A percentile compares a stretch with the other conserved stretches of the same genome.
These are phyloP conservation scores for Crotophaga sulcirostris DNA, from an alignment of 2,113 vertebrate species.

Conservation along the genomic window DNA sequence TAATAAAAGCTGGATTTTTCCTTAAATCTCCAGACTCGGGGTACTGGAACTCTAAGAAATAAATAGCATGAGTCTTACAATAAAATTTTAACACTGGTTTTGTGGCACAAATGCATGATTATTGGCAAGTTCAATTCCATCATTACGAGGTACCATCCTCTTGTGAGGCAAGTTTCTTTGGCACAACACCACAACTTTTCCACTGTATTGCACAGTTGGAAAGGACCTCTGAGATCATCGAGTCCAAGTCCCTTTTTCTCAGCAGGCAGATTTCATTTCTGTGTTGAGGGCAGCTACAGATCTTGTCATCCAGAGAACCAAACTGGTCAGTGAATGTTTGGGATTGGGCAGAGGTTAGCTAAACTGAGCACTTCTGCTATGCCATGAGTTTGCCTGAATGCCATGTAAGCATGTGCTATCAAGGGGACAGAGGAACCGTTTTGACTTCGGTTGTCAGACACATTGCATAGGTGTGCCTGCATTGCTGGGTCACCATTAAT, in stretches of 20 bases:
- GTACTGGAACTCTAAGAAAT: neutral
- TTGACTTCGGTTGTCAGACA: neutral
- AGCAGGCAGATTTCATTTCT: neutral
- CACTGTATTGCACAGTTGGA: no score
- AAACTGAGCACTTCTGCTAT: neutral
- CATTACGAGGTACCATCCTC: neutral
- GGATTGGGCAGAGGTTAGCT: neutral
- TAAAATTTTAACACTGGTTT: neutral
- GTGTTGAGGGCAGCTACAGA: neutral
- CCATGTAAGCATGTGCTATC: neutral
- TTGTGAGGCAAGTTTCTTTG: neutral
- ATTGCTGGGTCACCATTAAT: neutral
- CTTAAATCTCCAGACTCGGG: neutral
- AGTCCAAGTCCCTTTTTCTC: no score
- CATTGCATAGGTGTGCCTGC: neutral
- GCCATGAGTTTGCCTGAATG: neutral
- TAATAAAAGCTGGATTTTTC: neutral
- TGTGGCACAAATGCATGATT: neutral
- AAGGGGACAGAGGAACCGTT: neutral
- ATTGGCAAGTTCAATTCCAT: neutral
- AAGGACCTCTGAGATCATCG: no score
- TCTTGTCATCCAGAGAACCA: neutral
- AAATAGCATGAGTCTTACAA: neutral
- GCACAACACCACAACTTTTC: no score
- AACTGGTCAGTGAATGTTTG: accelerated